Evolutionary conservation across 2,113 vertebrate genomes (phyloP), one percentile per base, ranked within the genome.

Genomic region (Macrotus californicus): DNA sequence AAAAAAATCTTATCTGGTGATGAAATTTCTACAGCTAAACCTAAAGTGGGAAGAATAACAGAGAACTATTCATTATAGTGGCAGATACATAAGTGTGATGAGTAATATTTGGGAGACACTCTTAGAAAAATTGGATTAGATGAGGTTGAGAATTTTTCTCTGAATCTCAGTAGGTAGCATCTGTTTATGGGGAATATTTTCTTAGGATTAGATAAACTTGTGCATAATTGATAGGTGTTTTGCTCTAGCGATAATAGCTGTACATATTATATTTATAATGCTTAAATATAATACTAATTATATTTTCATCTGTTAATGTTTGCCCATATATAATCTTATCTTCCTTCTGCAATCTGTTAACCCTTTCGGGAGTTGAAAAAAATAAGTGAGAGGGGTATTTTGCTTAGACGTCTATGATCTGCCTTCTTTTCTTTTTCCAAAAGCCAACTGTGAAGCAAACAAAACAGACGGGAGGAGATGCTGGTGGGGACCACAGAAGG

Each of bases 41-140:
- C 36, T 72, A 43, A 90, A 94, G 79, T 92, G 56, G 61, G 41
- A 94, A 54, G 36, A 92, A 69, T 85, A 77, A 52, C 18, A 56
- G 61, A 87, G 29, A 92, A 82, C 64, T 81, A 88, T 94, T 94
- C 93, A 94, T 95, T 96, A 91, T 46, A 48, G 61, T 94, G 76
- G 46, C 73, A 94, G 85, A 79, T 80, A 89, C 50, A 50, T 36
- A 81, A 34, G 15, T 82, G 29, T 92, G 75, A 76, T 85, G 69
- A 93, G 50, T 87, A 85, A 89, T 91, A 87, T 96, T 82, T 82
- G 56, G 41, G 59, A 93, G 64, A 88, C 31, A 61, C 43, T 80
- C 41, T 43, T 56, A 41, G 73, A 77, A 94, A 97, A 87, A 54
- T 95, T 36, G 73, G 52, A 75, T 87, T 64, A 66, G 75, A 36